Evolutionary conservation across 2,113 vertebrate genomes (phyloP), one percentile per base, ranked within the genome.

Genomic region (Pleuronectes platessa): DNA sequence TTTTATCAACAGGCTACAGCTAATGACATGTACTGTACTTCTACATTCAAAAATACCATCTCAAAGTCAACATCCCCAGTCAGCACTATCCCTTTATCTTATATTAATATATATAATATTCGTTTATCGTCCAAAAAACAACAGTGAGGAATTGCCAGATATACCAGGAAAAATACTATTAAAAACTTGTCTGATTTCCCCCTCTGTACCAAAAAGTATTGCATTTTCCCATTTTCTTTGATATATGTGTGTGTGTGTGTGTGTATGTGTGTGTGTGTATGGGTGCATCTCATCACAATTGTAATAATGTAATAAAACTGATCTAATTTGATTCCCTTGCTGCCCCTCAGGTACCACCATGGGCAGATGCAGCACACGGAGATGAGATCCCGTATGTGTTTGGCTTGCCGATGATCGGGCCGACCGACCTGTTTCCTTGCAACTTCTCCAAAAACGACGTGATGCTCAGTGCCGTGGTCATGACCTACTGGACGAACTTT

Each of bases 401-500:
- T 62, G 98, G 98, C 80, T 94, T 99, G 47, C 98, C 98, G 12
- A 99, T 99, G 97, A 97, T 98, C 86, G 98, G 97, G 74, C 97
- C 98, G 27, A 99, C 98, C 15, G 98, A 99, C 89, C 94, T 99
- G 65, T 99, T 99, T 93, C 98, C 98, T 78, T 99, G 98, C 83
- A 99, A 99, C 95, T 99, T 99, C 93, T 99, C 98, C 59, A 99
- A 99, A 95, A 99, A 99, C 56, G 98, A 99, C 27, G 96, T 99
- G 89, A 99, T 99, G 98, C 93, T 99, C 74, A 99, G 98, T 42
- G 98, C 98, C 0, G 98, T 99, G 62, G 97, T 99, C 87, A 99
- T 99, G 98, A 99, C 98, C 0, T 99, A 99, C 88, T 99, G 98
- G 98, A 99, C 97, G 49, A 99, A 99, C 92, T 99, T 99, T 81